Conservation (phyloP, 2,888 invertebrate species). For the Pegoplata infirma region DNA sequence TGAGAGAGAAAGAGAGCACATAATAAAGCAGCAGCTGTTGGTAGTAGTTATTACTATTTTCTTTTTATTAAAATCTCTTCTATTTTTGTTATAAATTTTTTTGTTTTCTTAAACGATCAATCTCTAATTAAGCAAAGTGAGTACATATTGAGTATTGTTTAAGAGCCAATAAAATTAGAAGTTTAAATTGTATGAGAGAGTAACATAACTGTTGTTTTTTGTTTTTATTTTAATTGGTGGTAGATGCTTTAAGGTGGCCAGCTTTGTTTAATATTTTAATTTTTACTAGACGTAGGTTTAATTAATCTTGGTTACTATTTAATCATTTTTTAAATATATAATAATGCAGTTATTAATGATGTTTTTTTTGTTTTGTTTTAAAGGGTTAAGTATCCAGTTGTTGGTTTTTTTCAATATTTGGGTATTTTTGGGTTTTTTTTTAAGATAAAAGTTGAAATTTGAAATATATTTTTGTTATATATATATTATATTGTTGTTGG, state of each 20-base stretch:
- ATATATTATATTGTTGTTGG: constrained; percentile 6
- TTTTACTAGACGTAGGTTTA: constrained; percentile 37
- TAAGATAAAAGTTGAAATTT: constrained; percentile 55
- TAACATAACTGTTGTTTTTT: constrained; percentile 24
- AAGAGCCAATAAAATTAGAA: constrained; percentile 34
- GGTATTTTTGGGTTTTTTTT: constrained; percentile 27
- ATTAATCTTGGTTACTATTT: constrained; percentile 42
- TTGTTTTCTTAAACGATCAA: background rate
- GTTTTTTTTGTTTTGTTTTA: too few relatives aligned
- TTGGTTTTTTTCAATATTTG: constrained; percentile 2
- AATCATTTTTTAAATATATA: constrained; percentile 20
- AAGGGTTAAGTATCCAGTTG: background rate
- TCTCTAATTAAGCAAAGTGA: constrained; percentile 29
- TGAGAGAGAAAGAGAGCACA: constrained; percentile 46
- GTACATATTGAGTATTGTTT: background rate
- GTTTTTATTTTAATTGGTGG: constrained; percentile 28
- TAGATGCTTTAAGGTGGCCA: constrained; percentile 59
- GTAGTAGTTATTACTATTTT: too few relatives aligned
- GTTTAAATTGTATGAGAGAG: constrained; percentile 22
- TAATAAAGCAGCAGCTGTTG: constrained; percentile 57
- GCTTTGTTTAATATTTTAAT: constrained; percentile 42
- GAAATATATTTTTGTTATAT: constrained; percentile 31
- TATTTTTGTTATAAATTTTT: too few relatives aligned
- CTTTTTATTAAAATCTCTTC: too few relatives aligned
- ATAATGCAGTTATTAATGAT: constrained; percentile 40